Percentiles rank a stretch among this genome's conserved stretches.
These are phyloP conservation scores for Vidua chalybeata DNA, from an alignment of 2,113 vertebrate species.

Conservation along the genomic window DNA sequence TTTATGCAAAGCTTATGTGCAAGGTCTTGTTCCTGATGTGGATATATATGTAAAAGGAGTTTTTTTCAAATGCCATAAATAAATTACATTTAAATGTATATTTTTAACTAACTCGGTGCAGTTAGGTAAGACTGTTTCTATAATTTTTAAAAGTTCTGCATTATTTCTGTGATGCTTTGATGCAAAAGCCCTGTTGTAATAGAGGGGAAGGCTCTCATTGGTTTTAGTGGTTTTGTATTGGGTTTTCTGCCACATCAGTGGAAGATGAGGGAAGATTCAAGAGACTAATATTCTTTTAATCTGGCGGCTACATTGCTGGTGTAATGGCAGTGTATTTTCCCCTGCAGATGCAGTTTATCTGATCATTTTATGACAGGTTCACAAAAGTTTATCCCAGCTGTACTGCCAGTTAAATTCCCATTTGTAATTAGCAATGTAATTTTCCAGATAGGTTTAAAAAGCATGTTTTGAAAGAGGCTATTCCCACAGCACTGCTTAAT, in stretches of 20 bases:
- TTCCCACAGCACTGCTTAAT: slow-evolving; percentile 17
- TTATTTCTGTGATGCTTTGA: background rate
- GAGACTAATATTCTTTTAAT: background rate
- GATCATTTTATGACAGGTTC: slow-evolving; percentile 15
- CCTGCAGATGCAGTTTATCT: background rate
- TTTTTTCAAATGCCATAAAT: slow-evolving; percentile 20
- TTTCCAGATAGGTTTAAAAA: slow-evolving; percentile 23
- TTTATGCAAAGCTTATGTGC: slow-evolving; percentile 43
- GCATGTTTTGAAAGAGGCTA: background rate
- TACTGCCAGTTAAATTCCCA: slow-evolving; percentile 9
- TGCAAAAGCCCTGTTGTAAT: background rate
- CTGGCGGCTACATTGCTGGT: background rate
- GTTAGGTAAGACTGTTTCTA: background rate
- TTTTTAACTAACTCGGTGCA: background rate
- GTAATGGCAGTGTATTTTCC: background rate
- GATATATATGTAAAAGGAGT: background rate
- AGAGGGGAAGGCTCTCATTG: background rate
- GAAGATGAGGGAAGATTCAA: background rate
- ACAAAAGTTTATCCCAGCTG: slow-evolving; percentile 17
- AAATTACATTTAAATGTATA: slow-evolving; percentile 4
- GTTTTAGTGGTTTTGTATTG: background rate
- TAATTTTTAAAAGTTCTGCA: background rate
- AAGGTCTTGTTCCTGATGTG: slow-evolving; percentile 32
- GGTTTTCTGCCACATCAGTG: background rate
- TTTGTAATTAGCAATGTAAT: slow-evolving; percentile 19